Evolutionary conservation across 2,888 invertebrate species (phyloP), one percentile per base, ranked within the genome.

Genomic region (Bembecia ichneumoniformis): DNA sequence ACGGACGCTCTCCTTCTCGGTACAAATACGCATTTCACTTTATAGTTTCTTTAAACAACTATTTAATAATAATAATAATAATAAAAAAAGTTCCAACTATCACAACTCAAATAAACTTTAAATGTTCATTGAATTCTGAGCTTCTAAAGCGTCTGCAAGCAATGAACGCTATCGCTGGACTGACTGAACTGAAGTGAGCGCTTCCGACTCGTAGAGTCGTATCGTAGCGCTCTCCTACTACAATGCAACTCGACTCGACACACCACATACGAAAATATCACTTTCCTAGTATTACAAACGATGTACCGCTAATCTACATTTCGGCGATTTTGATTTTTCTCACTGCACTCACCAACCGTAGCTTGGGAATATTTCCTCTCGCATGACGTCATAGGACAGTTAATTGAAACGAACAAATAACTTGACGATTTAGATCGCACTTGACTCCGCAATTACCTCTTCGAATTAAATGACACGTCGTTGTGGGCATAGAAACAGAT

Each of bases 1-100:
- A 63, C 77, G 75, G 62, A 75, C 69, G 62, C 69, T 79, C 70
- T 79, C 79, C 78, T 71, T 82, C 60, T 87, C 84, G 59, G 77
- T 64, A 68, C 77, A 80, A 75, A 80, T 77, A 69, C 82, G 84
- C 87, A 87, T 87, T 79, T 79, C 78, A 77, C 65, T 28, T 28
- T 28, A 28, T 28, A 28, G 28, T 28, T 28, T 28, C 1, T 28
- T 7, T 9, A 68, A 65, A 66, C 60, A 64, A 66, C 57, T 53
- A 54, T 49, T 50, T 50, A 54, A 44, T 52, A 57, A 58, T 50
- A 56, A 55, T 59, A 56, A 51, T 20, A 45, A 48, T 54, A 53
- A 47, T 54, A 53, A 49, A 57, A 52, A 46, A 51, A 28, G 51
- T 48, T n/a, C 5, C 43, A n/a, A 16, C 11, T 44, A 16, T 48